Base-by-base conservation (phyloP, 1,140 invertebrate genomes). In the Macrotrachela quadricornifera region DNA sequence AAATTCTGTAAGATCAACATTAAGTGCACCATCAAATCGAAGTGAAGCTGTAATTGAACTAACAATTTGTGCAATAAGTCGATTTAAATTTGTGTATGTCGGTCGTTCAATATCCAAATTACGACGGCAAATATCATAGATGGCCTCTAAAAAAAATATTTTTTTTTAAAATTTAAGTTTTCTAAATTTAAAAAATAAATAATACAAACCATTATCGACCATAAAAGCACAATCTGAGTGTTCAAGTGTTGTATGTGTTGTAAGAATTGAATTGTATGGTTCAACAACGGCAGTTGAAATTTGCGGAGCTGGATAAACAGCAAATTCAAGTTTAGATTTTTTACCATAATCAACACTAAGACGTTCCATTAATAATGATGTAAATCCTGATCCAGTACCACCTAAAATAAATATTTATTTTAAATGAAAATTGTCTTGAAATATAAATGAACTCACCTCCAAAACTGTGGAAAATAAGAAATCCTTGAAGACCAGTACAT, bases 351-450 rank as follows among this genome's bases (percentile, higher is more conserved):
- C 83, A 8, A 85, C 82, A 17, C 80, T 82, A n/a, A 87, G 74
- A 55, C 82, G 73, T 71, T 87, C 84, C 84, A 88, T 87, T 47
- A 87, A 72, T 47, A 87, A 71, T 0, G 83, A 85, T 4, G 82
- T 83, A 68, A 87, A 87, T 10, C 83, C 83, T 36, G 81, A 84
- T 12, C 83, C 83, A 56, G 84, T 86, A 43, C 83, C 83, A 43
- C 21, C 21, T 30, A 30, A 30, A 30, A 30, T 30, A 30, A 8
- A 30, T 30, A 30, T 30, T 30, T 8, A 4, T 8, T 30, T 30
- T 8, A 4, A 30, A 30, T 30, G 21, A 30, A 30, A 30, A n/a
- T n/a, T n/a, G n/a, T n/a, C n/a, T n/a, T n/a, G n/a, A n/a, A n/a
- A n/a, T n/a, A n/a, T n/a, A n/a, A n/a, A n/a, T n/a, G n/a, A n/a